Evolutionary conservation across 2,797 vertebrate species (phyloP), one percentile per base, ranked within the genome.

Genomic region (Simalia tracyae): DNA sequence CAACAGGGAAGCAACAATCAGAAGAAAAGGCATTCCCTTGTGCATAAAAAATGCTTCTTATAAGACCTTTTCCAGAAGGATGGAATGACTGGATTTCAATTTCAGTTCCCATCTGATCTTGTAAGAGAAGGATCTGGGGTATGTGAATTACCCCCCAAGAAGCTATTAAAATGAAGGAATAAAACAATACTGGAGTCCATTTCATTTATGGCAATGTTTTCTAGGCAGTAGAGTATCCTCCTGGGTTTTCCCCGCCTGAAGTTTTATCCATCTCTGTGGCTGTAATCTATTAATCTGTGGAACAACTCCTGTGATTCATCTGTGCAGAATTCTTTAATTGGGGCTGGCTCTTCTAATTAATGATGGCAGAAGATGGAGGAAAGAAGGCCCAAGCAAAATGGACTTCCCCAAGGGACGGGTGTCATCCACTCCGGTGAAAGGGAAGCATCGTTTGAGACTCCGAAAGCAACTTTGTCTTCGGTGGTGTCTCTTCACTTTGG

Each of bases 381-480:
- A 24, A 93, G 92, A 89, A 60, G 72, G 57, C 88, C 42, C 0
- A 36, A 22, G 15, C 68, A 76, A 42, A 76, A 7, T 1, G 31
- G 90, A 50, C 90, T 88, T 89, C 84, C 57, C 0, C 0, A 68
- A 93, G 56, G 1, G 8, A 59, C 12, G 22, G 22, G 1, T 84
- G 76, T 84, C 14, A 50, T 92, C 86, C 94, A 94, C 94, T 57
- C 72, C 0, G 0, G 0, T 3, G 84, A 5, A 81, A 88, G 22
- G 0, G 54, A n/a, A 17, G 46, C 0, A 26, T 81, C 19, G 28
- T 5, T 36, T 28, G 50, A 15, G 92, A 88, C 81, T 88, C 93
- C 84, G 63, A 86, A 9, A 86, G 57, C 12, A 89, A 91, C 93
- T 60, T 88, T 1, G 57, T 10, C 87, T 91, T 87, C 89, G 93